Percentiles rank a stretch among this genome's conserved stretches.
Evolutionary conservation across 2,888 invertebrate species (phyloP).

Genomic region (Protodeltote pygarga): DNA sequence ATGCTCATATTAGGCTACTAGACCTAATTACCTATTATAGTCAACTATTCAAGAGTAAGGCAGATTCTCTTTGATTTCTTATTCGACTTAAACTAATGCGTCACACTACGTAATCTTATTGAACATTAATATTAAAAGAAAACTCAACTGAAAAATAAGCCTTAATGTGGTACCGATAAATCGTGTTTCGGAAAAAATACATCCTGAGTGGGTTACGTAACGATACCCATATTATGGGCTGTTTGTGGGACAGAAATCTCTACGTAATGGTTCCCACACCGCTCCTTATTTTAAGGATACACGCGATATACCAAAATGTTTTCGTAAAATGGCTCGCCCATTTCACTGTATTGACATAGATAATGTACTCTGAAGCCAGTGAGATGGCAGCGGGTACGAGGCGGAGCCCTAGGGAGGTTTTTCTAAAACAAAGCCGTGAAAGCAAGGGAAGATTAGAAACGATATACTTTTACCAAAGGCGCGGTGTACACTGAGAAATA

Average conservation of each 20-base stretch:
- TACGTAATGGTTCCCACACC: constrained; percentile 77
- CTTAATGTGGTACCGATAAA: constrained; percentile 45
- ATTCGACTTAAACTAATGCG: constrained; percentile 26
- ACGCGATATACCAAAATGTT: constrained; percentile 80
- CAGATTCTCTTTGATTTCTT: constrained; percentile 19
- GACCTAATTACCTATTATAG: no score
- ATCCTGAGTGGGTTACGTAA: constrained; percentile 49
- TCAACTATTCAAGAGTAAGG: constrained; percentile 20
- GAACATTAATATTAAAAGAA: constrained; percentile 27
- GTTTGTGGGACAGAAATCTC: constrained; percentile 73
- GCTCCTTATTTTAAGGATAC: constrained; percentile 77
- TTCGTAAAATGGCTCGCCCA: constrained; percentile 76
- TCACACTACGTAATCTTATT: constrained; percentile 40
- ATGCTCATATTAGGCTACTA: no score
- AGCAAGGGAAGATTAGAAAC: constrained; percentile 73
- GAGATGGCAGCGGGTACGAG: constrained; percentile 53
- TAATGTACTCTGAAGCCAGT: constrained; percentile 72
- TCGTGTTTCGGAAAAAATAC: constrained; percentile 52
- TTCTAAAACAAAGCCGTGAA: constrained; percentile 77
- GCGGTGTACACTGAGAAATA: constrained; percentile 59
- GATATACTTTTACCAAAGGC: constrained; percentile 69
- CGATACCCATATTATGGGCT: constrained; percentile 59
- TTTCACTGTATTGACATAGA: constrained; percentile 81
- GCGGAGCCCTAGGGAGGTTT: constrained; percentile 65
- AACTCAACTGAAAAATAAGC: constrained; percentile 40